Conservation (phyloP, 2,113 vertebrate genomes). For the Cyphomyrus plagiostoma region DNA sequence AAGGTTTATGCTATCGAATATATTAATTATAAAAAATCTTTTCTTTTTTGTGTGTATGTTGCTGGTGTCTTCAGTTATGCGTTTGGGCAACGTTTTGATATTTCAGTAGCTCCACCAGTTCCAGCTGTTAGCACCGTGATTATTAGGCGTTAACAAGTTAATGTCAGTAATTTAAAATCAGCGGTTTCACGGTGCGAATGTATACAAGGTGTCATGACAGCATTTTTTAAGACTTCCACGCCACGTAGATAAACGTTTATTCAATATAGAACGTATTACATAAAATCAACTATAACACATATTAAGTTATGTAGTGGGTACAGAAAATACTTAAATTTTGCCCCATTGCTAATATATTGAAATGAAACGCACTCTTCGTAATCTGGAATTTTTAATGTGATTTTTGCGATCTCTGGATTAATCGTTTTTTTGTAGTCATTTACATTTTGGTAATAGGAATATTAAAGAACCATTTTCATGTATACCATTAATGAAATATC, state of each 20-base stretch:
- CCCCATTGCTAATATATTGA: neutral
- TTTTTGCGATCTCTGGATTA: neutral
- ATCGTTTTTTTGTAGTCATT: neutral
- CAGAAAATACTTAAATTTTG: too few species aligned
- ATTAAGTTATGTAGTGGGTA: neutral
- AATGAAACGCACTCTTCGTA: neutral
- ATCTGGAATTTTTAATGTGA: neutral
- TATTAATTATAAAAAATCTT: neutral
- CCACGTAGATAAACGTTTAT: neutral
- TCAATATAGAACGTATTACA: neutral
- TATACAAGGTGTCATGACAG: neutral
- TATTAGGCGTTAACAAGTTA: neutral
- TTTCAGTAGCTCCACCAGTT: neutral
- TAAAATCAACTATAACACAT: neutral
- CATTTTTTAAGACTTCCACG: neutral
- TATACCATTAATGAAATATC: neutral
- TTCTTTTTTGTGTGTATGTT: neutral
- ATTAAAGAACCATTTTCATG: neutral
- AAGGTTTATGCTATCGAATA: neutral
- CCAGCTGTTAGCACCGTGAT: neutral
- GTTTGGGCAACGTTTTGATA: neutral
- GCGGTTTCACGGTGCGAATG: neutral
- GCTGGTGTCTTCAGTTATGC: neutral
- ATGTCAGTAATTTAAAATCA: neutral
- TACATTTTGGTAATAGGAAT: neutral